These are phyloP conservation scores for Melanotaenia duboulayi DNA, from an alignment of 2,113 vertebrate species.

Conservation along the genomic window DNA sequence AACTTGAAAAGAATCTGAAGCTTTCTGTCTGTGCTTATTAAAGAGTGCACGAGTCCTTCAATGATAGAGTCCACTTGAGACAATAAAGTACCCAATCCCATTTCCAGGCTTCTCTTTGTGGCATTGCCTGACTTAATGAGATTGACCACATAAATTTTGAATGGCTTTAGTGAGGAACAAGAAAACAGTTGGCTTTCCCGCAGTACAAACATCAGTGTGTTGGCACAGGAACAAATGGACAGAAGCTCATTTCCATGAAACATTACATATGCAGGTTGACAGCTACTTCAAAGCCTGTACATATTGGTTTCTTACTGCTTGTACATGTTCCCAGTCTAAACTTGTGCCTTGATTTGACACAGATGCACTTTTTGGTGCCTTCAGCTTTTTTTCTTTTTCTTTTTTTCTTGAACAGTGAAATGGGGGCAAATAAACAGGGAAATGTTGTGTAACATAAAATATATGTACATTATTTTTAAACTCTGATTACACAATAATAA, in stretches of 20 bases:
- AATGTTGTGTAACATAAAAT: neutral
- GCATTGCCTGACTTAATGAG: conserved; percentile 27
- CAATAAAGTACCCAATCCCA: conserved; percentile 1
- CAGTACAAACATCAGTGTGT: conserved; percentile 51
- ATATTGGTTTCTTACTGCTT: conserved; percentile 30
- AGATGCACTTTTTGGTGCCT: neutral
- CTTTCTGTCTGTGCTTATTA: neutral
- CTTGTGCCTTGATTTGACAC: conserved; percentile 32
- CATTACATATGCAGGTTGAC: conserved; percentile 55
- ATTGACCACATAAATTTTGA: conserved; percentile 57
- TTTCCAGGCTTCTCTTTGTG: conserved; percentile 19
- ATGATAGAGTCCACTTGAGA: conserved; percentile 14
- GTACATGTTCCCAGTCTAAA: conserved; percentile 23
- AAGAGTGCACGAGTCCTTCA: neutral
- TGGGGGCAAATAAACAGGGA: neutral
- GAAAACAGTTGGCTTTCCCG: conserved; percentile 41
- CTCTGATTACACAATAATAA: no score
- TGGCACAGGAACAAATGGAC: conserved; percentile 66
- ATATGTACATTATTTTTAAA: no score
- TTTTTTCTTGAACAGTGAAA: neutral
- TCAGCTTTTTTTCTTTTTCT: neutral
- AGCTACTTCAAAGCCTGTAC: conserved; percentile 60
- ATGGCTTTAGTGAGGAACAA: conserved; percentile 53
- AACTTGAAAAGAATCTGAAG: neutral
- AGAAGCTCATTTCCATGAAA: conserved; percentile 63